Base-by-base conservation (phyloP, 2,888 invertebrate species). In the Cheilosia grossa region DNA sequence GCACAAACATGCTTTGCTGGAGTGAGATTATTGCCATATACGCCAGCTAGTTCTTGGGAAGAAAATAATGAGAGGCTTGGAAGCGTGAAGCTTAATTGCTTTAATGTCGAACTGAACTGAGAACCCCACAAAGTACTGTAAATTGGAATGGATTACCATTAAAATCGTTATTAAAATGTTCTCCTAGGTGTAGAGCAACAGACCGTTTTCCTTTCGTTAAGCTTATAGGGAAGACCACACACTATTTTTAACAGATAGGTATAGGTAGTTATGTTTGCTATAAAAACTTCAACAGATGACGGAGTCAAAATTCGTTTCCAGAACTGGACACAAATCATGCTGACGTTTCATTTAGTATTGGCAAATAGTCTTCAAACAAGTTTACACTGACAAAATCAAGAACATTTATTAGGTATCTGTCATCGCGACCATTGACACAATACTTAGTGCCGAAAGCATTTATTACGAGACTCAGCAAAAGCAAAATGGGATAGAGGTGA, bases 11-110 rank as follows among this genome's bases (percentile, higher is more conserved):
- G 15, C 51, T 51, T 54, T 54, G 72, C 21, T 77, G 47, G 49
- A 67, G 64, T 56, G 3, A 59, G 78, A 42, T 73, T 63, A 78
- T 78, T 82, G 66, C 49, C 49, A 42, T 24, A 27, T 78, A 77
- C 58, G n/a, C 40, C 21, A 33, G 17, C 24, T 30, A 54, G 17
- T 54, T 54, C 30, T 17, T 10, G 17, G 53, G 2, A n/a, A 30
- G 17, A 54, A 30, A 17, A n/a, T 54, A 54, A 51, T 30, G 30
- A 30, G 30, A 54, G 2, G 9, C 27, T 53, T 53, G 1, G 4
- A 6, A 53, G 53, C 30, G 27, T 53, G 24, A 53, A 30, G 30
- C 27, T 53, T 53, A 53, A 27, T 27, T 53, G 53, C 9, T 0
- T 27, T 15, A 15, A 27, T 15, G 15, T 21, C 7, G 1, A 49